These are phyloP conservation scores for Polia nebulosa DNA, from an alignment of 2,888 invertebrate genomes.

Conservation along the genomic window DNA sequence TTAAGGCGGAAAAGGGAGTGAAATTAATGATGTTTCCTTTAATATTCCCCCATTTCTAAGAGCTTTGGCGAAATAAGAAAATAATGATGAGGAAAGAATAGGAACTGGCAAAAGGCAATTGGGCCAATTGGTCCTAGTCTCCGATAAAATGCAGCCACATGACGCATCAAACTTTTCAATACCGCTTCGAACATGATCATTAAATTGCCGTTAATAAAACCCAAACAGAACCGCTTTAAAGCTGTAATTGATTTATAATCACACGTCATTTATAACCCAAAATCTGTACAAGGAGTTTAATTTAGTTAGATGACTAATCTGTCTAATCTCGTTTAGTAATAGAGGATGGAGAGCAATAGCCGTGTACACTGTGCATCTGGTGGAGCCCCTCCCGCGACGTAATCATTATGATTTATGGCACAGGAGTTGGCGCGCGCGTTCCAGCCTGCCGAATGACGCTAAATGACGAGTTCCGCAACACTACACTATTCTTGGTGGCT, in stretches of 20 bases:
- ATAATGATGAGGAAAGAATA: conserved; percentile 25
- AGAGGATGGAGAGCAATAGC: conserved; percentile 60
- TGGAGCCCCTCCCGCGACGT: conserved; percentile 39
- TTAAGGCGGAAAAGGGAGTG: conserved; percentile 25
- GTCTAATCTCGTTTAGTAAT: conserved; percentile 49
- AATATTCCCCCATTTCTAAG: conserved; percentile 30
- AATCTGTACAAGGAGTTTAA: conserved; percentile 32
- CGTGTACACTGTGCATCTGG: conserved; percentile 47
- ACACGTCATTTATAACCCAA: conserved; percentile 43
- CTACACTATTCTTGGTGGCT: conserved; percentile 60
- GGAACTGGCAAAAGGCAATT: conserved; percentile 14
- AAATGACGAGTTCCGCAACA: conserved; percentile 63
- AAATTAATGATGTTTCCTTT: conserved; percentile 55
- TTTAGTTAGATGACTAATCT: conserved; percentile 45
- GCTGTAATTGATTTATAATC: conserved; percentile 42
- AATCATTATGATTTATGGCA: conserved; percentile 66
- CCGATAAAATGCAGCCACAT: background rate
- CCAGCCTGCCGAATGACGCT: conserved; percentile 58
- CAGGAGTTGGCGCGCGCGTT: conserved; percentile 60
- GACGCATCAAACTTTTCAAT: conserved; percentile 25
- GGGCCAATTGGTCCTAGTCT: background rate
- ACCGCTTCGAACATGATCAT: conserved; percentile 25
- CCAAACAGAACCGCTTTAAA: conserved; percentile 15
- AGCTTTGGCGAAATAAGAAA: conserved; percentile 25
- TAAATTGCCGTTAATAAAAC: conserved; percentile 29